These are phyloP conservation scores for Rhodinocichla rosea DNA, from an alignment of 2,113 vertebrate genomes.

Conservation along the genomic window DNA sequence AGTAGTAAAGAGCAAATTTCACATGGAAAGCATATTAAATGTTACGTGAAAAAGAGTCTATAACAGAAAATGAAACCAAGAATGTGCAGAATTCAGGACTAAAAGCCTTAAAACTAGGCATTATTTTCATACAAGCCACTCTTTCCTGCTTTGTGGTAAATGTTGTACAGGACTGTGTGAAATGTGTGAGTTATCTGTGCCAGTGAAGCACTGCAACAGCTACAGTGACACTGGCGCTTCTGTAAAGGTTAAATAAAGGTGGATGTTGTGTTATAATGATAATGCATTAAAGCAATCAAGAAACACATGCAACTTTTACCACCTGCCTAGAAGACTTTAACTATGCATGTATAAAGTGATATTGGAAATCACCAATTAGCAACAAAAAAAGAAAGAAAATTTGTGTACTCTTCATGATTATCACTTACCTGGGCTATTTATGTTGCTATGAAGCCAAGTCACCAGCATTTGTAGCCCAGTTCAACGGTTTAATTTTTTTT, in stretches of 20 bases:
- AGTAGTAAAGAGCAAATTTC: neutral
- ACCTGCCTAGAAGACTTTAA: constrained; percentile 38
- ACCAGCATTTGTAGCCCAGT: neutral
- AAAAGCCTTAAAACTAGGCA: neutral
- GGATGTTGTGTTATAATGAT: neutral
- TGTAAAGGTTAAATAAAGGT: neutral
- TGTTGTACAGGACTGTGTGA: neutral
- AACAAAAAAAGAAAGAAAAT: neutral
- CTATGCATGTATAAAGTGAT: constrained; percentile 64
- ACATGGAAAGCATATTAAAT: neutral
- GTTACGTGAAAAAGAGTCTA: neutral
- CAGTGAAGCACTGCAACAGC: neutral
- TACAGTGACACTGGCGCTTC: neutral
- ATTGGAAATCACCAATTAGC: neutral
- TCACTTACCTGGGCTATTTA: neutral
- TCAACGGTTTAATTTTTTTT: neutral
- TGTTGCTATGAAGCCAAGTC: neutral
- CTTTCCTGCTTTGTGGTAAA: neutral
- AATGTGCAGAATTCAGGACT: neutral
- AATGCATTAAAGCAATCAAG: neutral
- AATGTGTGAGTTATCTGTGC: neutral
- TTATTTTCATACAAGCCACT: neutral
- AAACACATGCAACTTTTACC: constrained; percentile 1
- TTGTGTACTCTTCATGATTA: neutral
- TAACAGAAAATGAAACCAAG: neutral